phyloP scores from a whole-genome alignment of 2,888 invertebrate species.

The Stenodera caucasica region DNA sequence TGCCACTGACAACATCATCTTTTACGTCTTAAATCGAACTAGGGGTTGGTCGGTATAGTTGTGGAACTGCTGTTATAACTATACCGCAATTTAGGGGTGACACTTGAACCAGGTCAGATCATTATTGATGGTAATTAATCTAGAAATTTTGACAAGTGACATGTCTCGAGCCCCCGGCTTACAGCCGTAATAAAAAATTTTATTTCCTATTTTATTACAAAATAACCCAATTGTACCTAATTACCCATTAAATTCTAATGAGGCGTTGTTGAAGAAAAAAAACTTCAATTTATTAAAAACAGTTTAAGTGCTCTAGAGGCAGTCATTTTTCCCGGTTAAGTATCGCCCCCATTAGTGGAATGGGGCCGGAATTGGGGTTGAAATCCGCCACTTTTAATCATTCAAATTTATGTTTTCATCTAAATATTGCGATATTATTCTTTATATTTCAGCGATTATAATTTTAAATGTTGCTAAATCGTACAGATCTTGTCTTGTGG shows the following conservation, averaged over 20 bases:
- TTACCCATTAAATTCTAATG: constrained; percentile 3
- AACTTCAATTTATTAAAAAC: constrained; percentile 5
- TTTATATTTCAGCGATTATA: background rate
- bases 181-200: too few species aligned
- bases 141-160: background rate
- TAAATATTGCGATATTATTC: background rate
- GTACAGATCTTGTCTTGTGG: background rate
- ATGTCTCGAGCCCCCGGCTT: background rate
- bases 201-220: background rate
- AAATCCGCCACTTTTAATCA: background rate
- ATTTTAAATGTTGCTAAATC: background rate
- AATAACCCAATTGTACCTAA: background rate
- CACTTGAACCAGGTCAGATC: background rate
- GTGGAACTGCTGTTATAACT: background rate
- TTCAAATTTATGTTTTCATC: background rate
- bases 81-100: background rate
- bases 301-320: background rate
- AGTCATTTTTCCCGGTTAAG: constrained; percentile 3
- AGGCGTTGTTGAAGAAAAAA: background rate
- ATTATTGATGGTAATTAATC: constrained; percentile 2
- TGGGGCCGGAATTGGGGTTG: background rate
- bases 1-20: constrained; percentile 49
- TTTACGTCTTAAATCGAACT: constrained; percentile 43
- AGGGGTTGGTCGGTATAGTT: constrained; percentile 11
- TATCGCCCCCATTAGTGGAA: background rate